Evolutionary conservation across 2,797 vertebrate genomes (phyloP), one percentile per base, ranked within the genome.

Genomic region (Pangasius larnaudii): DNA sequence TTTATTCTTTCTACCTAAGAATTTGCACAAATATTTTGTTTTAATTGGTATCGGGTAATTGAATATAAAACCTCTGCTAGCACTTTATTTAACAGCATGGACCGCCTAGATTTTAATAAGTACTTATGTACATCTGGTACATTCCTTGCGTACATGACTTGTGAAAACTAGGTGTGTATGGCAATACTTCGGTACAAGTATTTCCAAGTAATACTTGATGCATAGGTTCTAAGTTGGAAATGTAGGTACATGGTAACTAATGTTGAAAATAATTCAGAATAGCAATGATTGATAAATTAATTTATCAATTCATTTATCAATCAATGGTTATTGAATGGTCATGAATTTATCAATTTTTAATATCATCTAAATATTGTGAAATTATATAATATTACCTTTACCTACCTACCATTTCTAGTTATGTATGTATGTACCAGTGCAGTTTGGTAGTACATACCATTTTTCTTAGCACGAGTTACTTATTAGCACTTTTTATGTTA

Each of bases 1-100:
- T 88, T 85, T 89, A 87, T 89, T 85, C 72, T 85, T 72, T 18
- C 67, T 27, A 39, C 11, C 18, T 72, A 56, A 67, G 10, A 51
- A 58, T 74, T n/a, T 22, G 6, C 33, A 56, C 51, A 58, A 39
- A 81, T 46, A 27, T 61, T 42, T 24, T 9, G 79, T 61, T 81
- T 61, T 81, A 42, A 30, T 83, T 65, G 42, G 27, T 59, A 59
- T 39, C 3, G 7, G 33, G 2, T 61, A 1, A 61, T 33, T 79
- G 77, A 36, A 58, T 79, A 56, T n/a, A 4, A 4, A 82, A 63
- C 1, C 0, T 59, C 59, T 39, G 19, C 22, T 16, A 42, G 36
- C 27, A 39, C 30, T 81, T 59, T 42, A 80, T 59, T 42, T 84
- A 33, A 5, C 63, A 84, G 16, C 39, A 46, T 46, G 6, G n/a